Evolutionary conservation across 2,113 vertebrate species (phyloP).

Genomic region (Merops nubicus): DNA sequence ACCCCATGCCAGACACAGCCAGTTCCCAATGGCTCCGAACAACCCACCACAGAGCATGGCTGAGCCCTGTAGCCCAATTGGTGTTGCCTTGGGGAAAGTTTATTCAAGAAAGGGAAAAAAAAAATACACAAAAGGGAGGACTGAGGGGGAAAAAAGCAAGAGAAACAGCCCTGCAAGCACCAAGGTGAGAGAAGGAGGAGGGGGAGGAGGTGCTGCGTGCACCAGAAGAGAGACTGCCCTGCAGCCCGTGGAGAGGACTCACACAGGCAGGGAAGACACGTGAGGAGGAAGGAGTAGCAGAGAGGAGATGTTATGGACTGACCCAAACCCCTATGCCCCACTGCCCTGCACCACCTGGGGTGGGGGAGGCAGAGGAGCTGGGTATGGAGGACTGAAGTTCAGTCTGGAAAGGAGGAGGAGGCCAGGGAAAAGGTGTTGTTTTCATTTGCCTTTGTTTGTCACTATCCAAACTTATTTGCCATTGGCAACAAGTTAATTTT

Average conservation of each 20-base stretch:
- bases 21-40: not conserved
- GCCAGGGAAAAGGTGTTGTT: not conserved
- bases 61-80: fast-evolving
- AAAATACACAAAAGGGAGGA: fast-evolving
- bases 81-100: fast-evolving
- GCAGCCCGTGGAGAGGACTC: not conserved
- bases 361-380: not conserved
- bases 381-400: not conserved
- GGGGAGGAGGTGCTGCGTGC: not conserved
- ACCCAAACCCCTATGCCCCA: not conserved
- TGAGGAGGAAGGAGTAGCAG: not conserved
- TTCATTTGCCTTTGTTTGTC: not conserved
- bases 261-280: fast-evolving
- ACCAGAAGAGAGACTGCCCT: not conserved
- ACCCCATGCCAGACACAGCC: fast-evolving
- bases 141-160: not conserved
- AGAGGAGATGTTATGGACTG: not conserved
- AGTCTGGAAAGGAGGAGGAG: not conserved
- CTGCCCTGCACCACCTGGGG: not conserved
- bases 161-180: not conserved
- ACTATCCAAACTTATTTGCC: not conserved
- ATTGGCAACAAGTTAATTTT: not conserved
- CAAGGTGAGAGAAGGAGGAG: not conserved
- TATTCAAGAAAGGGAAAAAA: not conserved
- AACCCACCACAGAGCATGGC: fast-evolving